Evolutionary conservation across 1,140 invertebrate genomes (phyloP), one percentile per base, ranked within the genome.

Genomic region (Caenorhabditis briggsae): DNA sequence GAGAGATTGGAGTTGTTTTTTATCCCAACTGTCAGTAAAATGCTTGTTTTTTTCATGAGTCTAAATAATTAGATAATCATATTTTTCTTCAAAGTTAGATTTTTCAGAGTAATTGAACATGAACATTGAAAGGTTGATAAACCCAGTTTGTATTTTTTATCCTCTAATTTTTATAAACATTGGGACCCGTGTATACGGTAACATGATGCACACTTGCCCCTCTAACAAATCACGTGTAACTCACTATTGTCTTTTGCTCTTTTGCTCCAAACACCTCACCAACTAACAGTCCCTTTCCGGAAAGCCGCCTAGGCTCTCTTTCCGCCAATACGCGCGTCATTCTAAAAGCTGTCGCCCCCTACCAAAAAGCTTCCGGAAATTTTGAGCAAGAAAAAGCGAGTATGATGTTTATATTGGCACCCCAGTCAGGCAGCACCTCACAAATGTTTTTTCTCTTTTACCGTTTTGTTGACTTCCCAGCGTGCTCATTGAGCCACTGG

Each of bases 311-410:
- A 58, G 56, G 16, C 18, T 16, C n/a, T 58, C n/a, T 25, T 70
- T 46, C 64, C 5, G 64, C 33, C 23, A 18, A 16, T 11, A 20
- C 23, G 20, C 33, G 64, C 64, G 64, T 70, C 64, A 70, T 70
- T 70, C 64, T 46, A 70, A 70, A 46, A 70, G 64, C 59, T 61
- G 59, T 61, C 59, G 59, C 20, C 59, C 23, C 59, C 23, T 61
- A 11, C 18, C 9, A 11, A 5, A 25, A 20, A 33, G 59, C 59
- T 61, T 61, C 59, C 59, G 59, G 59, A 25, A 61, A 16, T 53
- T 14, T 11, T 11, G 11, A 16, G 50, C 16, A 16, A 53, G 20
- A 61, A n/a, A 58, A 18, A n/a, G n/a, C 56, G 18, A 33, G 23
- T 20, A 25, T 61, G 23, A 61, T 23, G 59, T 23, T 20, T 61